These are phyloP conservation scores for Falco concolor DNA, from an alignment of 2,797 vertebrate genomes.

Conservation along the genomic window DNA sequence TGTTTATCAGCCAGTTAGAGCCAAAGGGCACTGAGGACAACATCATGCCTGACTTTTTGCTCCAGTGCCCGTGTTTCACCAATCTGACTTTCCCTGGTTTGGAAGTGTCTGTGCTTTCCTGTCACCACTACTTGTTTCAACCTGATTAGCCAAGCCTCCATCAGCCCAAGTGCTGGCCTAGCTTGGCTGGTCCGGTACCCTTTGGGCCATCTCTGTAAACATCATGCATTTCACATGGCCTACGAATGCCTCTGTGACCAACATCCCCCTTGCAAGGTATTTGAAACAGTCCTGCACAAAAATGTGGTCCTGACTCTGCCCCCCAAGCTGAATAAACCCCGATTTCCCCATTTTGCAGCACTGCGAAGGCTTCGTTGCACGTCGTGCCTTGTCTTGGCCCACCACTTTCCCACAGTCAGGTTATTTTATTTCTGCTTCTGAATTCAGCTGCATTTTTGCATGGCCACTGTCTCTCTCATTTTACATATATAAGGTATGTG, in stretches of 20 bases:
- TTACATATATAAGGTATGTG: not conserved
- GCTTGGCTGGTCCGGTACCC: not conserved
- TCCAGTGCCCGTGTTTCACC: not conserved
- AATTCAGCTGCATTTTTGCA: conserved; percentile 14
- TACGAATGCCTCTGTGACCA: not conserved
- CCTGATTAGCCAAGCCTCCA: fast-evolving
- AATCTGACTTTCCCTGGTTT: not conserved
- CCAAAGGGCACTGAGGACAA: not conserved
- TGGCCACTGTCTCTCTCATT: not conserved
- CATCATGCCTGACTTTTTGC: not conserved
- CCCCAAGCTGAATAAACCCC: not conserved
- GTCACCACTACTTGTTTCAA: not conserved
- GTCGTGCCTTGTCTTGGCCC: not conserved
- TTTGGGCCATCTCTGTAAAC: not conserved
- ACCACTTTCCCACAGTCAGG: not conserved
- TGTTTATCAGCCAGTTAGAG: not conserved
- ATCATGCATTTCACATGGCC: not conserved
- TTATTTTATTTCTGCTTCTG: conserved; percentile 29
- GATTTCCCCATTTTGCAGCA: not conserved
- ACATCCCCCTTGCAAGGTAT: not conserved
- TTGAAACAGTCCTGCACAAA: not conserved
- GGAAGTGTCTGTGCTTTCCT: not conserved
- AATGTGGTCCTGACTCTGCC: not conserved
- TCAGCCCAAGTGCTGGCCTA: not conserved
- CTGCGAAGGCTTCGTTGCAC: fast-evolving